Conservation (phyloP, 1,140 invertebrate genomes). For the Pseudomyrmex gracilis region DNA sequence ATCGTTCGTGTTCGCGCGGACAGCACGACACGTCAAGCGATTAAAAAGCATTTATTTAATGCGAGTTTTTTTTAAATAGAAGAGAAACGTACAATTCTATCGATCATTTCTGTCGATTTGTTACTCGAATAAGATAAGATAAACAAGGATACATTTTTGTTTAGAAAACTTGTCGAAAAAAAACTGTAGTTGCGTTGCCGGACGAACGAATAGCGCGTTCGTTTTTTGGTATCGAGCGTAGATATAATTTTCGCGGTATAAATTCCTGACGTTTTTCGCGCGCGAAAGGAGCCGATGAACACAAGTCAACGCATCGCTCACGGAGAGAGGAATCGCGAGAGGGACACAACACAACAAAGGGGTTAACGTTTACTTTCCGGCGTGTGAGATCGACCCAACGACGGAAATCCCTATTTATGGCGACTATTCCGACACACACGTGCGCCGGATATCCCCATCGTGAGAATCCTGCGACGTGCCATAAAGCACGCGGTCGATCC, state of each 20-base stretch:
- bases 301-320: slow-evolving; percentile 30
- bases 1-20: too few relatives aligned
- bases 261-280: slow-evolving; percentile 2
- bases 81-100: too few relatives aligned
- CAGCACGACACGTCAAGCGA: too few relatives aligned
- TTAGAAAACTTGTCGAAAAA: too few relatives aligned
- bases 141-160: too few relatives aligned
- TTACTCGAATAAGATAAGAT: too few relatives aligned
- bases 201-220: too few relatives aligned
- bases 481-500: slow-evolving; percentile 68
- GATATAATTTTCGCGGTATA: background rate
- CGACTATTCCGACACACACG: slow-evolving; percentile 70
- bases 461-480: slow-evolving; percentile 32
- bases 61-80: too few relatives aligned
- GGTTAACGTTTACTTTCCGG: slow-evolving; percentile 34
- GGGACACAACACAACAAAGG: slow-evolving; percentile 18
- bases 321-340: slow-evolving; percentile 15
- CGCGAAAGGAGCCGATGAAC: slow-evolving; percentile 15
- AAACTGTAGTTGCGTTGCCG: too few relatives aligned
- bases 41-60: too few relatives aligned
- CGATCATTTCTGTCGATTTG: too few relatives aligned
- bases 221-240: too few relatives aligned
- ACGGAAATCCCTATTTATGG: slow-evolving; percentile 77
- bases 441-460: slow-evolving; percentile 57
- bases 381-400: slow-evolving; percentile 52